These are phyloP conservation scores for Calliscelio sp. DNA, from an alignment of 2,888 invertebrate species.

Conservation along the genomic window DNA sequence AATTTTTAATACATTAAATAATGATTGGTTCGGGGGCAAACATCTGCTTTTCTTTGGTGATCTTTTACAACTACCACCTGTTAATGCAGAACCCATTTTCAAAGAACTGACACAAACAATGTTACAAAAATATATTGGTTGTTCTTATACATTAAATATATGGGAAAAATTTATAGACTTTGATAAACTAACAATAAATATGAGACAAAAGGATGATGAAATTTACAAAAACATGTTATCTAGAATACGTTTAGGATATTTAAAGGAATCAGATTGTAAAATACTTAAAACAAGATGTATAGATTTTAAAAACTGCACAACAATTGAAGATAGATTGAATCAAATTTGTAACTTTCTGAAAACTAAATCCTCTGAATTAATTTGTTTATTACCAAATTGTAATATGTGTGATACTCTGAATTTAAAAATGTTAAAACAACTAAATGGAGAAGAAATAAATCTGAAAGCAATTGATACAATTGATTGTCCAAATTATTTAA, in stretches of 20 bases:
- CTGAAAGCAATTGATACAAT: constrained; percentile 11
- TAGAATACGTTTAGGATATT: constrained; percentile 60
- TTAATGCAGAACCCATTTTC: constrained; percentile 37
- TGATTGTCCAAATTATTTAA: constrained; percentile 24
- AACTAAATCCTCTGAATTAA: not conserved
- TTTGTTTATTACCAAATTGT: constrained; percentile 35
- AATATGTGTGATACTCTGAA: constrained; percentile 26
- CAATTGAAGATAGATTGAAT: constrained; percentile 13
- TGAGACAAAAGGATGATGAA: constrained; percentile 75
- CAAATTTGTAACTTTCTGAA: not conserved
- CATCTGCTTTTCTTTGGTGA: not conserved
- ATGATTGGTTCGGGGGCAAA: not conserved
- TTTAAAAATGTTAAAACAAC: not conserved
- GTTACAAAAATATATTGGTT: constrained; percentile 75
- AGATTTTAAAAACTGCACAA: not conserved
- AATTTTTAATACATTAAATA: not conserved
- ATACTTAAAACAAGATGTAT: constrained; percentile 21
- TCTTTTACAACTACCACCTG: not conserved
- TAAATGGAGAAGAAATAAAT: constrained; percentile 13
- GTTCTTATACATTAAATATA: constrained; percentile 75
- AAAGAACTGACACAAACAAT: constrained; percentile 69
- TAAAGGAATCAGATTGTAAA: constrained; percentile 29
- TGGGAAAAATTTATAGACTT: constrained; percentile 78
- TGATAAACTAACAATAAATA: constrained; percentile 78
- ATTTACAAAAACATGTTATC: constrained; percentile 75